phyloP scores from a whole-genome alignment of 1,140 invertebrate genomes.

The Hormaphis cornu region DNA sequence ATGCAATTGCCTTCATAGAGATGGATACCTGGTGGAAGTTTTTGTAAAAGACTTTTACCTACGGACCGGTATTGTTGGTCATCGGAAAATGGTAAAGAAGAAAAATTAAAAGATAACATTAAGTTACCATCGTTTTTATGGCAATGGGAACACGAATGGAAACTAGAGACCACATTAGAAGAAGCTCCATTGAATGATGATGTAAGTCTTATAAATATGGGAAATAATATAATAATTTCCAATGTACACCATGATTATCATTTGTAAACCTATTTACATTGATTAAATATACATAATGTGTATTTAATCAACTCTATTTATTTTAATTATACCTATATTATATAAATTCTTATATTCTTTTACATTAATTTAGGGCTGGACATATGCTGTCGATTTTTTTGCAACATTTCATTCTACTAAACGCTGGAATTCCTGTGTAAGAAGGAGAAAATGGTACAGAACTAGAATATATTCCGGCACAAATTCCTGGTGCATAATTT shows the following conservation, averaged over 20 bases:
- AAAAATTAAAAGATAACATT: constrained; percentile 68
- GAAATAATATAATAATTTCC: constrained; percentile 36
- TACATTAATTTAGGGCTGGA: constrained; percentile 60
- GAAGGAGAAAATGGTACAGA: constrained; percentile 78
- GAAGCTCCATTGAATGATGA: constrained; percentile 78
- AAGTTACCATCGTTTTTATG: constrained; percentile 80
- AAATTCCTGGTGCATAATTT: constrained; percentile 84
- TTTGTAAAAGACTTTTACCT: constrained; percentile 66
- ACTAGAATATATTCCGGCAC: constrained; percentile 76
- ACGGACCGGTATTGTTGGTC: constrained; percentile 80
- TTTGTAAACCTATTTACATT: too few relatives aligned
- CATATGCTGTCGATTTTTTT: constrained; percentile 86
- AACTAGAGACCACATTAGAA: constrained; percentile 75
- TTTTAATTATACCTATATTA: constrained; percentile 26
- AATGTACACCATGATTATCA: too few relatives aligned
- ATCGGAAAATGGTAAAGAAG: constrained; percentile 66
- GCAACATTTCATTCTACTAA: constrained; percentile 70
- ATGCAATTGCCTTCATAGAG: too few relatives aligned
- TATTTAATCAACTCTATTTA: too few relatives aligned
- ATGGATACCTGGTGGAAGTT: constrained; percentile 84
- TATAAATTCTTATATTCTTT: constrained; percentile 6
- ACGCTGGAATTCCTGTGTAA: constrained; percentile 83
- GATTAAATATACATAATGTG: too few relatives aligned
- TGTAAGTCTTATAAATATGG: constrained; percentile 44
- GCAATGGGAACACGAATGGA: constrained; percentile 91